Conservation (phyloP, 2,113 vertebrate species). For the Anser cygnoides region DNA sequence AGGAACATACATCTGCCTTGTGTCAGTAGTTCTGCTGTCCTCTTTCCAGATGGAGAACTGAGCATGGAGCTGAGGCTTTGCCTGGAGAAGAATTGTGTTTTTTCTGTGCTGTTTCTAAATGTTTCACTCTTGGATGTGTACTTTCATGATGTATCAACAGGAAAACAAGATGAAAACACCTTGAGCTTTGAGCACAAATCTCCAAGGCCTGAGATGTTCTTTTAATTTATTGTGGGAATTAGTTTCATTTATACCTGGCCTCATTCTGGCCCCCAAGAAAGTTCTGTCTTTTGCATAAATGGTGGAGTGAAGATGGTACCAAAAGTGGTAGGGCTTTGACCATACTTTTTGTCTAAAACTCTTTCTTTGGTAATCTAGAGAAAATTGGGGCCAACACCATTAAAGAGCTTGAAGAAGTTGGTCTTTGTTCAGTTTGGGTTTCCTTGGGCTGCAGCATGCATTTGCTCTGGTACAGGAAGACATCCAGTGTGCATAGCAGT, state of each 20-base stretch:
- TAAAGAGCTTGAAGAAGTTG: not conserved
- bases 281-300: not conserved
- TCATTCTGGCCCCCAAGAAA: not conserved
- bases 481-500: not conserved
- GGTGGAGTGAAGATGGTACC: not conserved
- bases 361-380: not conserved
- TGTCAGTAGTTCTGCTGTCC: not conserved
- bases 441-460: not conserved
- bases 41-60: not conserved
- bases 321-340: not conserved
- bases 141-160: not conserved
- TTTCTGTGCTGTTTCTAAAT: not conserved
- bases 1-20: not conserved
- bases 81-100: not conserved
- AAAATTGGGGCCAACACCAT: not conserved
- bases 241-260: not conserved
- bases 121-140: not conserved
- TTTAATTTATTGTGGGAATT: not conserved
- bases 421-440: not conserved
- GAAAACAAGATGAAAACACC: not conserved
- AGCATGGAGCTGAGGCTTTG: not conserved
- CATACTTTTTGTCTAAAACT: not conserved
- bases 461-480: not conserved
- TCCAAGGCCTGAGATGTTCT: not conserved
- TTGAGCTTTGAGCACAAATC: not conserved